A percentile compares a stretch with the other conserved stretches of the same genome.
Evolutionary conservation across 1,140 invertebrate species (phyloP).

Genomic region (Drosophila subobscura): DNA sequence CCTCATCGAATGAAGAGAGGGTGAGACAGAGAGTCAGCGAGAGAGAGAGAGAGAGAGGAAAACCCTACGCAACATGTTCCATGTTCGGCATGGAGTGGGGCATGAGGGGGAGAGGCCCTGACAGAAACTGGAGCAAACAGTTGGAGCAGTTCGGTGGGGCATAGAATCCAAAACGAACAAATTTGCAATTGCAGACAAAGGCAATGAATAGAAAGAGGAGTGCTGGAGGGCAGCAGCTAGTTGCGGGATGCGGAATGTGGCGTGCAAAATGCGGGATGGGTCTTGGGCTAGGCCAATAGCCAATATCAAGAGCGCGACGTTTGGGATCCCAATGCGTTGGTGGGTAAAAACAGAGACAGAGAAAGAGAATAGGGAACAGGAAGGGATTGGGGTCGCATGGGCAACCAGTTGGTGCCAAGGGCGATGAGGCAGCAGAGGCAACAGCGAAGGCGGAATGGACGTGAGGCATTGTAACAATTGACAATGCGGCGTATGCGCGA

Average conservation of each 20-base stretch:
- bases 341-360: conserved; percentile 6
- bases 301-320: conserved; percentile 72
- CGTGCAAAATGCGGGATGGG: conserved; percentile 1
- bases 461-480: conserved; percentile 57
- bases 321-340: conserved; percentile 4
- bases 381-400: conserved; percentile 50
- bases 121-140: conserved; percentile 58
- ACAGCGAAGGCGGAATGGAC: conserved; percentile 6
- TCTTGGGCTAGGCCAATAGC: conserved; percentile 65
- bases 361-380: conserved; percentile 18
- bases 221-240: background rate
- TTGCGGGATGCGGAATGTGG: background rate
- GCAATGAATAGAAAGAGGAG: conserved; percentile 25
- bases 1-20: conserved; percentile 21
- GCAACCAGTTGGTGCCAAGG: conserved; percentile 71
- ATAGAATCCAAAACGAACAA: conserved; percentile 53
- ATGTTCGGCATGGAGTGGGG: conserved; percentile 57
- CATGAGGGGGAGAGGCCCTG: conserved; percentile 3
- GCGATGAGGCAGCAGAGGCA: conserved; percentile 19
- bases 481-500: conserved; percentile 79
- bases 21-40: background rate
- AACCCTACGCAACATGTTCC: conserved; percentile 81
- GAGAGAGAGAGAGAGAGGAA: conserved; percentile 15
- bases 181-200: conserved; percentile 62
- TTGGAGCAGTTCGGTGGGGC: background rate